These are phyloP conservation scores for Galemys pyrenaicus DNA, from an alignment of 2,113 vertebrate species.

Conservation along the genomic window DNA sequence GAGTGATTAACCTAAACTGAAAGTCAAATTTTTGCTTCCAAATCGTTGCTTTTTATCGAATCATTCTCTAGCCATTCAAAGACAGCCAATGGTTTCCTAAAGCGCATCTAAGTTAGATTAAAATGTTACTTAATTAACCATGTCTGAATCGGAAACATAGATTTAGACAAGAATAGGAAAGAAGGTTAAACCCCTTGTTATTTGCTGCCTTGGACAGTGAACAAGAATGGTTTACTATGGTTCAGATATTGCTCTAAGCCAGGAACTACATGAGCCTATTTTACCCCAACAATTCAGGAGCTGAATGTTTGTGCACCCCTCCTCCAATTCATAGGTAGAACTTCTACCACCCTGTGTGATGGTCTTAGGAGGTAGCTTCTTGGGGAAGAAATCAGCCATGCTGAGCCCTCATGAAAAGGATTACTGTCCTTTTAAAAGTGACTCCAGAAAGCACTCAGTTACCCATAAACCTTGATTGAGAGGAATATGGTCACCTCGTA, in stretches of 20 bases:
- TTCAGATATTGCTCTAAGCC: not conserved
- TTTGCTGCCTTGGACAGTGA: not conserved
- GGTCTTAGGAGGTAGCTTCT: not conserved
- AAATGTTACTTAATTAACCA: not conserved
- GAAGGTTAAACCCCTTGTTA: not conserved
- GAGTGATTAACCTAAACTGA: not conserved
- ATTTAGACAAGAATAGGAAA: not conserved
- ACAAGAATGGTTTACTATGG: not conserved
- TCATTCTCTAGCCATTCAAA: not conserved
- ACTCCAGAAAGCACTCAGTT: not conserved
- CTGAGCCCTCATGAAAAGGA: not conserved
- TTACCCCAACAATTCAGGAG: not conserved
- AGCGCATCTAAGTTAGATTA: not conserved
- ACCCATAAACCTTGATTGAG: too few species aligned
- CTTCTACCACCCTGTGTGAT: not conserved
- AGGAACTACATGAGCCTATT: too few species aligned
- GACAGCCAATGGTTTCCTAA: not conserved
- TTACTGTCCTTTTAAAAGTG: not conserved
- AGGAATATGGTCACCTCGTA: not conserved
- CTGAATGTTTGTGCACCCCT: not conserved
- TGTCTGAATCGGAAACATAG: not conserved
- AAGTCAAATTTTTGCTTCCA: not conserved
- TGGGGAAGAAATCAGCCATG: not conserved
- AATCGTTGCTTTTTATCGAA: not conserved
- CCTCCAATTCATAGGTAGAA: not conserved